A percentile compares a stretch with the other conserved stretches of the same genome.
Conservation (phyloP, 2,888 invertebrate genomes). For the Synergus gifuensis region DNA sequence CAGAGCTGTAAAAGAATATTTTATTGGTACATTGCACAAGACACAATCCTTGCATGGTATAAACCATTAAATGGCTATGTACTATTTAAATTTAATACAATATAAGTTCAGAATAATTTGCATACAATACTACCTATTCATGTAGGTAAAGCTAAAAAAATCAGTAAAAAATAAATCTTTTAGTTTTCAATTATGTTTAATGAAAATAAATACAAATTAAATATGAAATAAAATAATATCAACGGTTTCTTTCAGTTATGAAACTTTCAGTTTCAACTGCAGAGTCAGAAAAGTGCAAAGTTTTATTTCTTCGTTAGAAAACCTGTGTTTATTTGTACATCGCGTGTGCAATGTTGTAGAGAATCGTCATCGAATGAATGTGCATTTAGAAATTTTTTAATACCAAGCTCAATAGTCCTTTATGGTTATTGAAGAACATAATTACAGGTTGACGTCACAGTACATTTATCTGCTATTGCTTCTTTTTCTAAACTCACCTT, state of each 20-base stretch:
- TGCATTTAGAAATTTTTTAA: constrained; percentile 10
- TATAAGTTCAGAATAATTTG: not conserved
- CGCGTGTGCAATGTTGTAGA: not conserved
- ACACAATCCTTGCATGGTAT: not conserved
- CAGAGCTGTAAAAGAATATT: constrained; percentile 29
- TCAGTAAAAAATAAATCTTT: not conserved
- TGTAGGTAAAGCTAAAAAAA: not conserved
- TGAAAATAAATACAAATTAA: not conserved
- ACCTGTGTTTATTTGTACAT: not conserved
- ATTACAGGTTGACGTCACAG: not conserved
- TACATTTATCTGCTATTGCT: not conserved
- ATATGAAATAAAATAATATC: not conserved
- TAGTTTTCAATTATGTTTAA: not conserved
- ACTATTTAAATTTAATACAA: not conserved
- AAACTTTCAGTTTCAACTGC: not conserved
- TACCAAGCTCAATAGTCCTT: not conserved
- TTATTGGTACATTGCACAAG: constrained; percentile 4
- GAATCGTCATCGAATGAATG: not conserved
- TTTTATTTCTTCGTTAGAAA: not conserved
- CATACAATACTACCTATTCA: not conserved
- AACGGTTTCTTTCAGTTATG: not conserved
- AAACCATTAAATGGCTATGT: not conserved
- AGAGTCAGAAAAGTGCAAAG: not conserved
- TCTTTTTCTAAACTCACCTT: not conserved
- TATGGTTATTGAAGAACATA: not conserved